Conservation (phyloP, 1,140 invertebrate genomes). For the Calliopsis andreniformis region DNA sequence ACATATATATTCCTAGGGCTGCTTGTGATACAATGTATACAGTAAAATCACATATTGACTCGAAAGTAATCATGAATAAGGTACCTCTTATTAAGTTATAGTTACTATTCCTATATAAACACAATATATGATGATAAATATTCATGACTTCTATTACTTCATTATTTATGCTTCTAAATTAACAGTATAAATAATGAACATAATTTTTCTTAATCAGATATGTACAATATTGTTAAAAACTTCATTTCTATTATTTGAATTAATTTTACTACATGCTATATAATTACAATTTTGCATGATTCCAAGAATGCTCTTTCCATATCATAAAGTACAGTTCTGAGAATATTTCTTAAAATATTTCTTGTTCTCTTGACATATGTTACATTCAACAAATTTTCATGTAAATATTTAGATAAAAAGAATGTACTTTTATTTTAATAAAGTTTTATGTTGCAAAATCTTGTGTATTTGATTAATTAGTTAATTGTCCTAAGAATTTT, state of each 20-base stretch:
- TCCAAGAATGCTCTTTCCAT: background rate
- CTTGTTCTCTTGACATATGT: background rate
- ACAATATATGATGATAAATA: conserved; percentile 29
- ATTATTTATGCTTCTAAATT: too few relatives aligned
- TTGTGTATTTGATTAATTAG: conserved; percentile 43
- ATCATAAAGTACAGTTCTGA: background rate
- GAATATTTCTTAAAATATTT: background rate
- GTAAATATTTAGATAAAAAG: conserved; percentile 28
- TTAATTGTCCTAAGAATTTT: conserved; percentile 21
- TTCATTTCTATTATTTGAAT: background rate
- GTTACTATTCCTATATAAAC: background rate
- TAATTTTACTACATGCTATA: background rate
- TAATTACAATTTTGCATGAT: conserved; percentile 7
- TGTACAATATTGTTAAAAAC: background rate
- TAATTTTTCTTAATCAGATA: too few relatives aligned
- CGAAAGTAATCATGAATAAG: background rate
- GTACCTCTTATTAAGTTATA: conserved; percentile 8
- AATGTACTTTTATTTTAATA: conserved; percentile 49
- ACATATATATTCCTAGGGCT: conserved; percentile 19
- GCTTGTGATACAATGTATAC: conserved; percentile 9
- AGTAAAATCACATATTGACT: background rate
- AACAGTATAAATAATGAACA: too few relatives aligned
- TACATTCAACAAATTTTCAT: conserved; percentile 20
- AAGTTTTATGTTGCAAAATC: conserved; percentile 37
- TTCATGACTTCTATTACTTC: background rate